phyloP scores from a whole-genome alignment of 2,888 invertebrate species.

The Argyra leucocephala region DNA sequence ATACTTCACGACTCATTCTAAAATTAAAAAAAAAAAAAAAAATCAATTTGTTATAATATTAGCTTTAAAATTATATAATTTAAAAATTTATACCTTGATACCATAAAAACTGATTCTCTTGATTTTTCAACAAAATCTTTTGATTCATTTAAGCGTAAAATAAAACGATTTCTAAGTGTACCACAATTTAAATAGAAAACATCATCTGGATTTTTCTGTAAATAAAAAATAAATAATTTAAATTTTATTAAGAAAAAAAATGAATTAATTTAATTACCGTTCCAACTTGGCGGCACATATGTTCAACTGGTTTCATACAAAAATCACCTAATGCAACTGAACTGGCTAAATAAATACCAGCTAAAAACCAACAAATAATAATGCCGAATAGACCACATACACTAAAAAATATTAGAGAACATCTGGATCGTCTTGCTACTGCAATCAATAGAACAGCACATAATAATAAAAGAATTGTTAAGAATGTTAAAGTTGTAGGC shows the following conservation, averaged over 20 bases:
- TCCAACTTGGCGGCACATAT: constrained; percentile 43
- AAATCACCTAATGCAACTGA: constrained; percentile 79
- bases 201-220: constrained; percentile 39
- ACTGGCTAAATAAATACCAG: constrained; percentile 74
- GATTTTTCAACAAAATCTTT: constrained; percentile 42
- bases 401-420: constrained; percentile 80
- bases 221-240: constrained; percentile 16
- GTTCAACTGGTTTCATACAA: constrained; percentile 68
- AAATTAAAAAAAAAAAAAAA: constrained; percentile 9
- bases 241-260: constrained; percentile 11
- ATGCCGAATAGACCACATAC: constrained; percentile 60
- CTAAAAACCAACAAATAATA: constrained; percentile 68
- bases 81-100: constrained; percentile 35
- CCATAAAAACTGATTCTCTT: constrained; percentile 37
- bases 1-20: constrained; percentile 42
- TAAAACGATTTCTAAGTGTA: constrained; percentile 41
- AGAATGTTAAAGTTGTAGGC: constrained; percentile 43
- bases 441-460: constrained; percentile 43
- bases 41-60: not conserved
- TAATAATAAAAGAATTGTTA: constrained; percentile 38
- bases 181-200: constrained; percentile 43
- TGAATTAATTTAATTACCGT: constrained; percentile 33
- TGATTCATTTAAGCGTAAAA: constrained; percentile 42
- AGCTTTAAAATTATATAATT: not conserved
- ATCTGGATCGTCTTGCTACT: constrained; percentile 55